Evolutionary conservation across 2,113 vertebrate species (phyloP), one percentile per base, ranked within the genome.

Genomic region (Ctenodactylus gundi): DNA sequence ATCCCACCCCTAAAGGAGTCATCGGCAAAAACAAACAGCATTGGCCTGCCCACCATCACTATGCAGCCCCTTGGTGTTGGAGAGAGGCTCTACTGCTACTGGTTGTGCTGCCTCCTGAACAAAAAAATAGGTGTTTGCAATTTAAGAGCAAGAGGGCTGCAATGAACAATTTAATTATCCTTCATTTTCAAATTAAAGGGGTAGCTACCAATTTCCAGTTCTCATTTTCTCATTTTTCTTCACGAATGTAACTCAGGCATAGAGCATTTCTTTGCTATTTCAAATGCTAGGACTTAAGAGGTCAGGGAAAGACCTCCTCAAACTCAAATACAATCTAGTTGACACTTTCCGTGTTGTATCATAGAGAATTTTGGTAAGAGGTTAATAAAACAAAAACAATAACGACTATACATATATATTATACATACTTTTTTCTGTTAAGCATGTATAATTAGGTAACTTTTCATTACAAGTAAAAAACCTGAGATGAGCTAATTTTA

Each of bases 211-310:
- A n/a, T 31, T 46, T 34, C 81, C 9, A n/a, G 53, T 49, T 55
- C 7, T 3, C 23, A 4, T 31, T 44, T 49, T 55, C 7, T 3
- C 23, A 4, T 31, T 44, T 14, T 39, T 25, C 27, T 65, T 49
- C 27, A 1, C 27, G 7, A 23, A 6, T 34, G 4, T 7, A 18
- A 78, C 21, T 27, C 15, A 41, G 2, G 0, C 25, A 31, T 0
- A 41, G 29, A 73, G 27, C 39, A 17, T 72, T 57, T 64, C 39
- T 58, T 34, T 5, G 20, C 49, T 36, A 62, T 72, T 75, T 67
- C 55, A 68, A 89, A 53, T 39, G 58, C 29, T 92, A 0, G 51
- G 49, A 34, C 73, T 53, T 51, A 73, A 44, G 65, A 91, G 57
- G 29, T 0, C n/a, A 31, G 21, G 18, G 4, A 81, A 1, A n/a